These are phyloP conservation scores for Stichodactyla helianthus DNA, from an alignment of 64 coral and sea anemone genomes.

Conservation along the genomic window DNA sequence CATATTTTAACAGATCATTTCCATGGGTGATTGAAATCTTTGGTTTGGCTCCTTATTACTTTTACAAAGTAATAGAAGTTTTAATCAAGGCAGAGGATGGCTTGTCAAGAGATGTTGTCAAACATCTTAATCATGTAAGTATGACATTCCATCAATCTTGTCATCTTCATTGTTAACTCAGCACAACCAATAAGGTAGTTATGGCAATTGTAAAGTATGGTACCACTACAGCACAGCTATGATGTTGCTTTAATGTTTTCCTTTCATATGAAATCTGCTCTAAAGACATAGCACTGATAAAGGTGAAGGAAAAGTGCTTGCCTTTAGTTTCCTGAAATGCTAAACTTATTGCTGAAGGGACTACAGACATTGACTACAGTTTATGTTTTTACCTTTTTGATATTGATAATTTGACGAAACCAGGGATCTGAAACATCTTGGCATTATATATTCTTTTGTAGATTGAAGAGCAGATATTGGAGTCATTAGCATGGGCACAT, in stretches of 20 bases:
- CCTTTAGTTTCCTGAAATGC: too few relatives aligned
- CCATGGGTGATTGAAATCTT: conserved; percentile 92
- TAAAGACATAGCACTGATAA: too few relatives aligned
- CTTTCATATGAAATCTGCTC: too few relatives aligned
- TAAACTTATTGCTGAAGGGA: too few relatives aligned
- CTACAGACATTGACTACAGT: too few relatives aligned
- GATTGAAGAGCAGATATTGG: conserved; percentile 97
- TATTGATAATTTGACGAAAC: too few relatives aligned
- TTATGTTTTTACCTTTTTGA: not conserved
- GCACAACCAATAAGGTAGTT: too few relatives aligned
- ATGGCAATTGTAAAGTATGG: too few relatives aligned
- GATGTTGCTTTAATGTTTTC: too few relatives aligned
- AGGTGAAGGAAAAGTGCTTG: too few relatives aligned
- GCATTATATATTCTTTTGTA: conserved; percentile 11
- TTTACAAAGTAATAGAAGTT: conserved; percentile 92
- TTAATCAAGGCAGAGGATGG: conserved; percentile 96
- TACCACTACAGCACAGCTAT: too few relatives aligned
- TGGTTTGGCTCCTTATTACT: conserved; percentile 75
- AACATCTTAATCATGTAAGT: conserved; percentile 98
- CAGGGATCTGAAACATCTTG: not conserved
- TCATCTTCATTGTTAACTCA: not conserved
- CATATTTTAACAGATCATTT: conserved; percentile 64
- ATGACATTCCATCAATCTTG: not conserved
- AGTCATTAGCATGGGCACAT: conserved; percentile 81
- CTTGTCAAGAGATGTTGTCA: conserved; percentile 93